Conservation (phyloP, 2,797 vertebrate species). For the Gastrophryne carolinensis region DNA sequence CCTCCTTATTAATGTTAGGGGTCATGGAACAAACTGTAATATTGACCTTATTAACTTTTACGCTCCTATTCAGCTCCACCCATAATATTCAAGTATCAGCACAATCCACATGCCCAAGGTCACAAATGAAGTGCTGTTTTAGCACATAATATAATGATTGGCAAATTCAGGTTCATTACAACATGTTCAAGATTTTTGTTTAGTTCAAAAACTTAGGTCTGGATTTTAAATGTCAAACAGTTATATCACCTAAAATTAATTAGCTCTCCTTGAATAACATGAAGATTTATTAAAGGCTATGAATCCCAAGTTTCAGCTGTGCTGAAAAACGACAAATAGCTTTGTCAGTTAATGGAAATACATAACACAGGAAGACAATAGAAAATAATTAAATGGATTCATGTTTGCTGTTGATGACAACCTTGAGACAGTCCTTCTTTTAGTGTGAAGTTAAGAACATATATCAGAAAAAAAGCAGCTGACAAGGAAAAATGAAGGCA, state of each 20-base stretch:
- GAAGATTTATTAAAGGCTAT: background rate
- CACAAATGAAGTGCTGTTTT: too few relatives aligned
- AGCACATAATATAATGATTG: too few relatives aligned
- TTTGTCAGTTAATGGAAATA: slow-evolving; percentile 33
- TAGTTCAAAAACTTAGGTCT: background rate
- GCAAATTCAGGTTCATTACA: background rate
- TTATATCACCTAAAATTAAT: background rate
- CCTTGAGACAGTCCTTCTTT: slow-evolving; percentile 38
- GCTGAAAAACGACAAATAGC: slow-evolving; percentile 28
- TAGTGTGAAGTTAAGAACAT: slow-evolving; percentile 25
- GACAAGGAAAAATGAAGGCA: slow-evolving; percentile 10
- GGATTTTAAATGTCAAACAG: background rate
- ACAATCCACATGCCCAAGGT: too few relatives aligned
- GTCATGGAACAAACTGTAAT: too few relatives aligned
- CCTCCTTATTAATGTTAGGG: too few relatives aligned
- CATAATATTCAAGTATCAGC: too few relatives aligned
- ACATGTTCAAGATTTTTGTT: background rate
- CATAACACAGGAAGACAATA: slow-evolving; percentile 25
- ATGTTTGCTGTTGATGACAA: slow-evolving; percentile 32
- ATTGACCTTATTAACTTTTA: too few relatives aligned
- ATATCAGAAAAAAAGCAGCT: slow-evolving; percentile 26
- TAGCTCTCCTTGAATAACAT: background rate
- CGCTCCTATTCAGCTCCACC: too few relatives aligned
- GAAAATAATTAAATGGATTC: slow-evolving; percentile 37
- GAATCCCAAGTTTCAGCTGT: slow-evolving; percentile 4